A percentile compares a stretch with the other conserved stretches of the same genome.
These are phyloP conservation scores for Dascyllus trimaculatus DNA, from an alignment of 2,113 vertebrate species.

Conservation along the genomic window DNA sequence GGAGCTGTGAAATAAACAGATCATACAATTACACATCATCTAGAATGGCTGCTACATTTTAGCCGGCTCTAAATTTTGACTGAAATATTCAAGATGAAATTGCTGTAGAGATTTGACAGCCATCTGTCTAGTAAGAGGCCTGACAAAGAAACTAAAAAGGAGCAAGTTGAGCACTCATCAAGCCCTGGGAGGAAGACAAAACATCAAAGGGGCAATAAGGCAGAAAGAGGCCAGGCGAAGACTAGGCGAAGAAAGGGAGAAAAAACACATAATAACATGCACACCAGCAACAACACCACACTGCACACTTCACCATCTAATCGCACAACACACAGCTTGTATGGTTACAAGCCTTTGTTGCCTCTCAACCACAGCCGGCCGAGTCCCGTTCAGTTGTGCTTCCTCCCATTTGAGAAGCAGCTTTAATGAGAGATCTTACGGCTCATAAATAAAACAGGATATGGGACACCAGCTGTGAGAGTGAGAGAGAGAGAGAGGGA, in stretches of 20 bases:
- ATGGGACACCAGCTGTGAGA: slow-evolving; percentile 74
- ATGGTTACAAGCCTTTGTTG: slow-evolving; percentile 45
- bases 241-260: background rate
- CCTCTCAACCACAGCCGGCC: slow-evolving; percentile 41
- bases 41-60: background rate
- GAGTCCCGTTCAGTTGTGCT: slow-evolving; percentile 40
- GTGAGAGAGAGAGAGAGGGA: slow-evolving; percentile 12
- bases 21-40: slow-evolving; percentile 2
- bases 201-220: slow-evolving; percentile 59
- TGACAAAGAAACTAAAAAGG: slow-evolving; percentile 34
- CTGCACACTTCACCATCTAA: slow-evolving; percentile 37
- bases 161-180: slow-evolving; percentile 38
- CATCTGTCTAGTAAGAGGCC: slow-evolving; percentile 35
- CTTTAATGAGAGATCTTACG: slow-evolving; percentile 77
- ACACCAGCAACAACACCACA: slow-evolving; percentile 24
- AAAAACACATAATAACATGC: slow-evolving; percentile 8
- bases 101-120: slow-evolving; percentile 20
- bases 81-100: background rate
- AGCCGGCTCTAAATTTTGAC: background rate
- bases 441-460: slow-evolving; percentile 81
- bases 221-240: slow-evolving; percentile 33
- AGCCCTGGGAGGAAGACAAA: slow-evolving; percentile 40
- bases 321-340: slow-evolving; percentile 21
- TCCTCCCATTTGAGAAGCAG: slow-evolving; percentile 58
- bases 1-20: slow-evolving; percentile 87